Base-by-base conservation (phyloP, 2,113 vertebrate genomes). In the Hyaena hyaena region DNA sequence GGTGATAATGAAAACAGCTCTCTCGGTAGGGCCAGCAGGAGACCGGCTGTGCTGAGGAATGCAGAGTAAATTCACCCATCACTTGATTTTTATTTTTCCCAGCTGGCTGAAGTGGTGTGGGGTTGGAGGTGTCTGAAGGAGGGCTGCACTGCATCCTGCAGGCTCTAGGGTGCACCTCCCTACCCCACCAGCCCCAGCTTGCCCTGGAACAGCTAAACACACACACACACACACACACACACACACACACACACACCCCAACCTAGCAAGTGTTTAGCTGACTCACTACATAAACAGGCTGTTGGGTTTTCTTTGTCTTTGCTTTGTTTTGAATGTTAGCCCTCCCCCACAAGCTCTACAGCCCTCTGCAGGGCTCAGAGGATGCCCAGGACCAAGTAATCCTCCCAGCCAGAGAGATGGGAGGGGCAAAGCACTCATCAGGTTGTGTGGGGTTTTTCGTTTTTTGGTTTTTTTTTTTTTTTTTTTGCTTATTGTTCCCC, bases 251-350 rank as follows among this genome's bases (percentile, higher is more conserved):
- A 81, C 45, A n/a, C 76, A 65, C 84, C 69, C 69, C 89, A 82
- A 87, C 84, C 96, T 90, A 98, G 96, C 97, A 97, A 98, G 98
- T 98, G 97, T 97, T 97, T 97, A 97, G 93, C 97, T 98, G 97
- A 97, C 96, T 98, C 94, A 97, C 97, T 98, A 95, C 92, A 94
- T 88, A 98, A 98, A 98, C 97, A 98, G 95, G 50, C 92, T 95
- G 90, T 95, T 98, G 90, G 53, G 96, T 98, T 97, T 96, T 98
- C 97, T 98, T 98, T 98, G 96, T 96, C 97, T 98, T 97, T 79
- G 92, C 97, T 98, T 97, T 98, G 97, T 95, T 98, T 96, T 96
- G 88, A 90, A 96, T 88, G 94, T 68, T 4, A 88, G 84, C 84
- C 95, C 95, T 97, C 92, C 86, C 69, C 77, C 35, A 88, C 87